Evolutionary conservation across 2,888 invertebrate species (phyloP).

Genomic region (Lissonota sp.): DNA sequence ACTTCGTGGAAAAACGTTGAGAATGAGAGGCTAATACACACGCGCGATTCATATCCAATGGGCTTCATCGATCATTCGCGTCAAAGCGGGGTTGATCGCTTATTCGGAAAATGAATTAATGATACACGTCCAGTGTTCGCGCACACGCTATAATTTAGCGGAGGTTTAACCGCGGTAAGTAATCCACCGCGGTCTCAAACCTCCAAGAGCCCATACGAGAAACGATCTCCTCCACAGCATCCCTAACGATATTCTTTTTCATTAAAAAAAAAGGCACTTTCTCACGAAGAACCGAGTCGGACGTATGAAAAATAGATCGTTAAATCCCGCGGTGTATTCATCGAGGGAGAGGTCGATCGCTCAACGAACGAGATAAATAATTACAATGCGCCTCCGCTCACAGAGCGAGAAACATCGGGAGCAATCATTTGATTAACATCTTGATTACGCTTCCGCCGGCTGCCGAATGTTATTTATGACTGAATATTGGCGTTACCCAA

Average conservation of each 20-base stretch:
- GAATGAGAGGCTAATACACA: neutral
- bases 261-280: conserved; percentile 23
- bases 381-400: conserved; percentile 4
- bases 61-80: conserved; percentile 48
- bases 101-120: conserved; percentile 61
- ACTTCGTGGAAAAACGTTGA: neutral
- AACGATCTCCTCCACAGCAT: conserved; percentile 19
- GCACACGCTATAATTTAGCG: neutral
- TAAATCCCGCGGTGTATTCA: neutral
- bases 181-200: conserved; percentile 8
- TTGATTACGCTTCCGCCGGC: conserved; percentile 47
- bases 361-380: conserved; percentile 24
- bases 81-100: conserved; percentile 56
- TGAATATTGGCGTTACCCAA: conserved; percentile 38
- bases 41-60: conserved; percentile 15
- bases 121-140: conserved; percentile 15
- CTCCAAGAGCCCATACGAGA: neutral
- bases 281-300: conserved; percentile 21
- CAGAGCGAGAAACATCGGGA: conserved; percentile 23
- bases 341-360: conserved; percentile 29
- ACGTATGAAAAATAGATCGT: conserved; percentile 35
- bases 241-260: conserved; percentile 24
- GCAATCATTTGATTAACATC: conserved; percentile 59
- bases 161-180: neutral
- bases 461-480: conserved; percentile 43